Conservation (phyloP, 2,113 vertebrate genomes). For the Nestor notabilis region DNA sequence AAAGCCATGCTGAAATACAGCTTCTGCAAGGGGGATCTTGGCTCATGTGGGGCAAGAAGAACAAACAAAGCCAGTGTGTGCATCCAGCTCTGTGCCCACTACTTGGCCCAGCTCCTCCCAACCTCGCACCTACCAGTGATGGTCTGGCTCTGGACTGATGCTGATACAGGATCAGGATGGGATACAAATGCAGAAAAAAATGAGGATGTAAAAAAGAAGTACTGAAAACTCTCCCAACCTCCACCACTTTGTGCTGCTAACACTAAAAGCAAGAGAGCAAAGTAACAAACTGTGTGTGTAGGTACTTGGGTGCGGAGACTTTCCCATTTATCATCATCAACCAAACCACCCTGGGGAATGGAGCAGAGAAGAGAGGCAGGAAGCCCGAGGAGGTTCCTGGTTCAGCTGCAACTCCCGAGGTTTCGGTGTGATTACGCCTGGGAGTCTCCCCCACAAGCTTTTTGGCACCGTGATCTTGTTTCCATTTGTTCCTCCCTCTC, state of each 20-base stretch:
- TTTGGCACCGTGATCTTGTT: neutral
- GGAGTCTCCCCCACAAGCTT: neutral
- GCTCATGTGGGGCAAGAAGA: neutral
- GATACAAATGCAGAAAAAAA: neutral
- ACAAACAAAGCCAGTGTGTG: neutral
- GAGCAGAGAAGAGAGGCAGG: neutral
- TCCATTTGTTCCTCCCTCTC: neutral
- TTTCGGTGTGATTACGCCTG: neutral
- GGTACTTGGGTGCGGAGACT: neutral
- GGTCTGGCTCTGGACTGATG: neutral
- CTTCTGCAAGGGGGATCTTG: neutral
- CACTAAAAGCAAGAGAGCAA: neutral
- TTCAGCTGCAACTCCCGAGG: neutral
- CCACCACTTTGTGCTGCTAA: neutral
- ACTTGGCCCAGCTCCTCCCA: neutral
- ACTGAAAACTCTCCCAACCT: neutral
- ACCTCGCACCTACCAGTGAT: neutral
- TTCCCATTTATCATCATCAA: neutral
- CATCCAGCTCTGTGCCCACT: neutral
- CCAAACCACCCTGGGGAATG: fast-evolving
- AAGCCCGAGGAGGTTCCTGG: neutral
- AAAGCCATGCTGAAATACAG: neutral
- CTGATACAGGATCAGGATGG: neutral
- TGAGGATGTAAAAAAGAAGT: neutral
- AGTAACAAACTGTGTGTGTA: neutral